phyloP scores from a whole-genome alignment of 2,888 invertebrate genomes.

The Apamea crenata region DNA sequence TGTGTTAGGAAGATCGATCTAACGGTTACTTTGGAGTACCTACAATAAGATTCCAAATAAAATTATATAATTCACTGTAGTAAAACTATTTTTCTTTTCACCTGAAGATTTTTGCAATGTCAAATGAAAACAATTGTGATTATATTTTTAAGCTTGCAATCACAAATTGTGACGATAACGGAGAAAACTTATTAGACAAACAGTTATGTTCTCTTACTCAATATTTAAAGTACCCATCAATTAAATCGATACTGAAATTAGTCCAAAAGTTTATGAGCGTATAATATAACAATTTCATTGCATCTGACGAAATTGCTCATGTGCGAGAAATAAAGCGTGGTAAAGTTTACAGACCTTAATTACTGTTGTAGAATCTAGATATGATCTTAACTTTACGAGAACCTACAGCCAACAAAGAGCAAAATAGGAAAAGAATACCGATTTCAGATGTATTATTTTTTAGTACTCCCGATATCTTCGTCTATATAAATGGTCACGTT shows the following conservation, averaged over 20 bases:
- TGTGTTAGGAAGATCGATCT: not conserved
- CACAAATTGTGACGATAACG: not conserved
- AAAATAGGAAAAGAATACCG: not conserved
- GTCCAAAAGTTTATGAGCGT: slow-evolving; percentile 12
- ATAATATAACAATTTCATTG: slow-evolving; percentile 29
- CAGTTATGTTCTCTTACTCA: not conserved
- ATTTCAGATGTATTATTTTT: not conserved
- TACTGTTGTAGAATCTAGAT: slow-evolving; percentile 22
- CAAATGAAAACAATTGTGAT: slow-evolving; percentile 39
- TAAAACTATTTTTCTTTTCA: slow-evolving; percentile 11
- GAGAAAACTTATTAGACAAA: not conserved
- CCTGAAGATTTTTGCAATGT: slow-evolving; percentile 27
- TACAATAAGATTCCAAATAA: slow-evolving; percentile 5
- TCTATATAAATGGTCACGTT: too few relatives aligned
- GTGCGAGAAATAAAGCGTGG: slow-evolving; percentile 39
- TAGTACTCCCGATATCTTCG: not conserved
- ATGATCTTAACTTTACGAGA: slow-evolving; percentile 1
- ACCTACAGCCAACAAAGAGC: not conserved
- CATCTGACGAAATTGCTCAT: slow-evolving; percentile 31
- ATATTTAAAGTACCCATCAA: slow-evolving; percentile 13
- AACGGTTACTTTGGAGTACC: not conserved
- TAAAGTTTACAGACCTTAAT: slow-evolving; percentile 39
- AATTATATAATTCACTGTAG: not conserved
- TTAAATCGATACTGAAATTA: slow-evolving; percentile 20
- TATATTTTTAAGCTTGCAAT: not conserved